A percentile compares a stretch with the other conserved stretches of the same genome.
Evolutionary conservation across 2,113 vertebrate genomes (phyloP).

Genomic region (Mus pahari): DNA sequence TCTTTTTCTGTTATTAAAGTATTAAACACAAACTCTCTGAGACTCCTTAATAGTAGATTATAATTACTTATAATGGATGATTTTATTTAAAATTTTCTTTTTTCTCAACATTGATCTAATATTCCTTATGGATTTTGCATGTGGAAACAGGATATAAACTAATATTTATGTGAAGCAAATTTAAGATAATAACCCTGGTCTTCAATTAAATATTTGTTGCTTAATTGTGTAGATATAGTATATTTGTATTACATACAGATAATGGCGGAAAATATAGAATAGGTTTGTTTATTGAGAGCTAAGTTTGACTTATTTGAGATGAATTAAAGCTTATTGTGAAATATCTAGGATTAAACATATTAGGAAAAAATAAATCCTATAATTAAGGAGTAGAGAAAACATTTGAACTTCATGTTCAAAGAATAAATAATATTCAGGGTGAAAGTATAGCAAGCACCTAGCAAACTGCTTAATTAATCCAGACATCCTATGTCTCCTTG

Average conservation of each 20-base stretch:
- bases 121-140: not conserved
- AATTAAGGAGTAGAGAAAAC: not conserved
- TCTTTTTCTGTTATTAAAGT: slow-evolving; percentile 17
- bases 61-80: not conserved
- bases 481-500: not conserved
- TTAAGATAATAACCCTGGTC: not conserved
- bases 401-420: not conserved
- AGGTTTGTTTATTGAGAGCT: not conserved
- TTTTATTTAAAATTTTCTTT: slow-evolving; percentile 24
- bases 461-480: not conserved
- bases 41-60: not conserved
- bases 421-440: not conserved
- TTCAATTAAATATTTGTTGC: not conserved
- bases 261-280: not conserved
- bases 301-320: not conserved
- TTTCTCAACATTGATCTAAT: not conserved
- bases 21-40: not conserved
- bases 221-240: not conserved
- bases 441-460: not conserved
- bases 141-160: not conserved
- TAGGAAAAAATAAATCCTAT: not conserved
- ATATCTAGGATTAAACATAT: not conserved
- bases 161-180: not conserved
- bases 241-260: not conserved
- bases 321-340: not conserved